phyloP scores from a whole-genome alignment of 2,888 invertebrate species.

The Lagria hirta region DNA sequence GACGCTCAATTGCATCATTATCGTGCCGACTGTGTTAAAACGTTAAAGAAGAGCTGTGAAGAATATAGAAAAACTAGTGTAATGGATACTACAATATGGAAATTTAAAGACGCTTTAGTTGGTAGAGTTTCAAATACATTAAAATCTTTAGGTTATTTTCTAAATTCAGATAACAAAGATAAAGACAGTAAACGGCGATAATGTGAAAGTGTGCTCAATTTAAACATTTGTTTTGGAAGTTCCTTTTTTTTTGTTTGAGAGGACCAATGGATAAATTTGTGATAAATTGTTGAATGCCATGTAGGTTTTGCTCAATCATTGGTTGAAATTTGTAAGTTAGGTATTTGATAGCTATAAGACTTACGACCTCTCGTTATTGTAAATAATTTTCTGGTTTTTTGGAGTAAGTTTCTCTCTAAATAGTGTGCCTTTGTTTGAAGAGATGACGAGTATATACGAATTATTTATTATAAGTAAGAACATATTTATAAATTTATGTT shows the following conservation, averaged over 20 bases:
- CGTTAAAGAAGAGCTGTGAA: slow-evolving; percentile 79
- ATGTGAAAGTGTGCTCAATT: slow-evolving; percentile 17
- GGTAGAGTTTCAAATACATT: slow-evolving; percentile 70
- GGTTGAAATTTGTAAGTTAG: slow-evolving; percentile 9
- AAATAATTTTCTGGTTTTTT: no score
- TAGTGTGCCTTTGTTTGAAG: slow-evolving; percentile 13
- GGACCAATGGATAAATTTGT: slow-evolving; percentile 20
- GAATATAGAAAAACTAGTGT: slow-evolving; percentile 81
- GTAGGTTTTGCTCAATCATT: slow-evolving; percentile 16
- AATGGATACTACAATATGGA: slow-evolving; percentile 85
- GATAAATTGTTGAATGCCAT: slow-evolving; percentile 21
- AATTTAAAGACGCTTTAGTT: slow-evolving; percentile 77
- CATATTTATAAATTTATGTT: slow-evolving; percentile 12
- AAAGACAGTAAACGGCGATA: slow-evolving; percentile 22
- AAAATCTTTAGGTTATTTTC: slow-evolving; percentile 70
- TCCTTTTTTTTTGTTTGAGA: slow-evolving; percentile 16
- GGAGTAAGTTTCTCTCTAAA: slow-evolving; percentile 5
- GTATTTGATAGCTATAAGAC: no score
- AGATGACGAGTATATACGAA: not conserved
- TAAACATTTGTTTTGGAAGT: slow-evolving; percentile 8
- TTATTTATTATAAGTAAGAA: slow-evolving; percentile 17
- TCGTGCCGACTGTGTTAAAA: slow-evolving; percentile 87
- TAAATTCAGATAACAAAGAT: slow-evolving; percentile 15
- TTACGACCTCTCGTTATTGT: slow-evolving; percentile 9
- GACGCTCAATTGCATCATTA: slow-evolving; percentile 93